These are phyloP conservation scores for Microctenopoma lineatum DNA, from an alignment of 2,797 vertebrate species.

Conservation along the genomic window DNA sequence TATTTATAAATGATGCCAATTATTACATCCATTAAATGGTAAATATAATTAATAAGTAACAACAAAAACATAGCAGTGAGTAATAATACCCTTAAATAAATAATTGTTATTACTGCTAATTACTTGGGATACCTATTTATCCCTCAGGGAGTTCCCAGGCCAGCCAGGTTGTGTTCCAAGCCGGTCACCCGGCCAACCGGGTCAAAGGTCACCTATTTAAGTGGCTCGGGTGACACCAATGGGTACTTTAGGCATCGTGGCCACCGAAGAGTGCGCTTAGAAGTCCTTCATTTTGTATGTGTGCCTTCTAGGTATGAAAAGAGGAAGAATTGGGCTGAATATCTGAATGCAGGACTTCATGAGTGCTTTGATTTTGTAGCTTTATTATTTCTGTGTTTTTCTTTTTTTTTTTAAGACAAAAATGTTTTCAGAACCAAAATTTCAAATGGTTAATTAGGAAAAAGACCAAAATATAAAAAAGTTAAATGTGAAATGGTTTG, in stretches of 20 bases:
- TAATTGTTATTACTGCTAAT: slow-evolving; percentile 68
- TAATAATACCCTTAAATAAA: slow-evolving; percentile 58
- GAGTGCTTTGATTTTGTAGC: background rate
- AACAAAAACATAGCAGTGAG: slow-evolving; percentile 47
- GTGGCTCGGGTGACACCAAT: slow-evolving; percentile 75
- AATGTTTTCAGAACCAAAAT: no score
- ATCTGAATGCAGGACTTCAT: background rate
- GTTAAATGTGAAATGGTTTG: no score
- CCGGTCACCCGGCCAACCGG: slow-evolving; percentile 71
- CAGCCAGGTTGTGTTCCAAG: slow-evolving; percentile 61
- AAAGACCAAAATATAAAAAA: no score
- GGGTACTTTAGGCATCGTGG: slow-evolving; percentile 62
- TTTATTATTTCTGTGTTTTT: background rate
- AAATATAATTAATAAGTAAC: slow-evolving; percentile 31
- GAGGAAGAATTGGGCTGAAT: background rate
- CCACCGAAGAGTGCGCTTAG: slow-evolving; percentile 39
- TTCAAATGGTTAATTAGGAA: no score
- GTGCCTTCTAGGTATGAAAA: slow-evolving; percentile 13
- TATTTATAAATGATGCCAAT: slow-evolving; percentile 19
- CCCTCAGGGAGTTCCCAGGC: slow-evolving; percentile 52
- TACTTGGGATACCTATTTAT: slow-evolving; percentile 52
- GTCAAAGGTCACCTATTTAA: slow-evolving; percentile 76
- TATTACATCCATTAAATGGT: slow-evolving; percentile 30
- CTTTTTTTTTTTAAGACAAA: no score
- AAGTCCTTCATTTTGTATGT: slow-evolving; percentile 38